Conservation (phyloP, 2,888 invertebrate genomes). For the Pyrocoelia pectoralis region DNA sequence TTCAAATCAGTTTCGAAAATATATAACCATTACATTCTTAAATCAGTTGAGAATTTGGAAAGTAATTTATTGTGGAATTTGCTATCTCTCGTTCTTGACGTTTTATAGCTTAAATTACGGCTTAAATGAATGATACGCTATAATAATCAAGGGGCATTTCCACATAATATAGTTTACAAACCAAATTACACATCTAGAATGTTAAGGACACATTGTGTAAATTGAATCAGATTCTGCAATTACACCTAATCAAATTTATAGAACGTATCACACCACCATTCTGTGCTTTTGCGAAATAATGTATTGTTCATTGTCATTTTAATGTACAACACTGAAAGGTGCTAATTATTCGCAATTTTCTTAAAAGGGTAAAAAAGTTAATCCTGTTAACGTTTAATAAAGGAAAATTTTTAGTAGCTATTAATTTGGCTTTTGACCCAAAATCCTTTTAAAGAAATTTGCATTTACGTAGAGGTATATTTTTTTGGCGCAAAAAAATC, state of each 20-base stretch:
- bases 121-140: not conserved
- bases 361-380: conserved; percentile 21
- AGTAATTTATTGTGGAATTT: not conserved
- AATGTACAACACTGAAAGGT: conserved; percentile 1
- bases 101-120: not conserved
- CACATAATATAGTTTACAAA: not conserved
- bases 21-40: not conserved
- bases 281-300: not conserved
- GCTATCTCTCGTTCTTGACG: not conserved
- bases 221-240: not conserved
- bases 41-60: not conserved
- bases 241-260: not conserved
- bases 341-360: conserved; percentile 14
- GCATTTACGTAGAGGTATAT: conserved; percentile 1
- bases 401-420: conserved; percentile 18
- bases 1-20: no score
- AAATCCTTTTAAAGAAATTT: conserved; percentile 18
- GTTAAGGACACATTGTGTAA: conserved; percentile 1
- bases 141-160: not conserved
- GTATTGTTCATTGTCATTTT: conserved; percentile 2
- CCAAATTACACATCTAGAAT: not conserved
- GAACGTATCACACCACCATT: not conserved
- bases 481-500: not conserved
- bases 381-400: conserved; percentile 22
- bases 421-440: conserved; percentile 16